Evolutionary conservation across 2,888 invertebrate species (phyloP), one percentile per base, ranked within the genome.

Genomic region (Brenthis hecate): DNA sequence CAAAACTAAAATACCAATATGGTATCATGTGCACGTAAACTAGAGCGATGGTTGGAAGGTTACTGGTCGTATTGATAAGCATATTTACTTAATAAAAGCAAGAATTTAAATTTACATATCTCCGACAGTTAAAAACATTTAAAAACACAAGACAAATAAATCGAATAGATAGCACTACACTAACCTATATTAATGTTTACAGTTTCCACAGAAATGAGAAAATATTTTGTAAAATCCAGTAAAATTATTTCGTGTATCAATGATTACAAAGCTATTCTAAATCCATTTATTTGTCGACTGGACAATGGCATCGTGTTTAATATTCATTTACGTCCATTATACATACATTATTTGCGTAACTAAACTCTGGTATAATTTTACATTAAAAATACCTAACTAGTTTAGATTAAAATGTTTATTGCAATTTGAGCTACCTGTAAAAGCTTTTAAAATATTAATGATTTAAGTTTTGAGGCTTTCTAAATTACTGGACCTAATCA

Each of bases 21-120:
- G 14, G 14, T 54, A 54, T 16, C 36, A 43, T 53, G 36, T 58
- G 13, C 23, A 47, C 56, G 23, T 60, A 55, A 64, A 69, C 61
- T 69, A 69, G 69, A 69, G 56, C 69, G 50, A 43, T 54, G 54
- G 19, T 28, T 54, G 55, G 50, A 50, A 19, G n/a, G 54, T 65
- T 32, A 32, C 47, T 68, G 55, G 14, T 60, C 32, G 16, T 13
- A 55, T n/a, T 65, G 68, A 68, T 68, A 68, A 68, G 51, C 60
- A 3, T 60, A 48, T 60, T 65, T 57, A 47, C 67, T 32, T 47
- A 4, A 62, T 36, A n/a, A n/a, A 19, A 43, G n/a, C 51, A 14
- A 58, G 19, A 19, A 19, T 19, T 19, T 19, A 19, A 19, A 19
- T 19, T 19, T 19, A 19, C 19, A 19, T 19, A 19, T 19, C 19